Base-by-base conservation (phyloP, 2,888 invertebrate species). In the Taphrorychus bicolor region DNA sequence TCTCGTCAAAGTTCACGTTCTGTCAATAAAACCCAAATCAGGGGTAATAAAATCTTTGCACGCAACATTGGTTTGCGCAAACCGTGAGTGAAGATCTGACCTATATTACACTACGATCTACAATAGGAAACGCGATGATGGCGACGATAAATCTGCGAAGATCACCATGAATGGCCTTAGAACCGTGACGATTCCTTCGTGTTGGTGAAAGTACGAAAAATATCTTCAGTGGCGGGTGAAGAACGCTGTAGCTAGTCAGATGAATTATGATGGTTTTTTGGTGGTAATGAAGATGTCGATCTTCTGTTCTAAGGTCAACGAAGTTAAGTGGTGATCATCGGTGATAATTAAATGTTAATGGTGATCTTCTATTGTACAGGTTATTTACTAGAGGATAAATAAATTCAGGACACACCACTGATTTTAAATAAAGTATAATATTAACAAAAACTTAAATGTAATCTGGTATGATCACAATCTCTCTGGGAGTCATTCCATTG, bases 161-260 rank as follows among this genome's bases (percentile, higher is more conserved):
- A 19, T 48, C 14, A 19, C 48, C 48, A 48, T 32, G 32, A 32
- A 48, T 48, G 48, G 48, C 48, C 48, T 32, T 32, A 32, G 32
- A 32, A 32, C 9, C 32, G 32, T 32, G 32, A 32, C 32, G 32
- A 32, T 32, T 32, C 32, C 32, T 32, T 3, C 9, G 32, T 32
- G n/a, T n/a, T n/a, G 32, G 32, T 32, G 32, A 32, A 32, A 32
- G 32, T 32, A 32, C 32, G 11, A 32, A 32, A 32, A 32, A 32
- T 32, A 32, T 11, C 32, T 11, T 32, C 32, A 32, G 32, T 32
- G 32, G 32, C 32, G 32, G 7, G 9, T 32, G 32, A 32, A 9
- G 1, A 32, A 32, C 11, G 32, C 32, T 9, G 32, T 32, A 3
- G 32, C 32, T 11, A 11, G 11, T 32, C 32, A 3, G 32, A 32